These are phyloP conservation scores for Macrobrachium nipponense DNA, from an alignment of 1,140 invertebrate species.

Conservation along the genomic window DNA sequence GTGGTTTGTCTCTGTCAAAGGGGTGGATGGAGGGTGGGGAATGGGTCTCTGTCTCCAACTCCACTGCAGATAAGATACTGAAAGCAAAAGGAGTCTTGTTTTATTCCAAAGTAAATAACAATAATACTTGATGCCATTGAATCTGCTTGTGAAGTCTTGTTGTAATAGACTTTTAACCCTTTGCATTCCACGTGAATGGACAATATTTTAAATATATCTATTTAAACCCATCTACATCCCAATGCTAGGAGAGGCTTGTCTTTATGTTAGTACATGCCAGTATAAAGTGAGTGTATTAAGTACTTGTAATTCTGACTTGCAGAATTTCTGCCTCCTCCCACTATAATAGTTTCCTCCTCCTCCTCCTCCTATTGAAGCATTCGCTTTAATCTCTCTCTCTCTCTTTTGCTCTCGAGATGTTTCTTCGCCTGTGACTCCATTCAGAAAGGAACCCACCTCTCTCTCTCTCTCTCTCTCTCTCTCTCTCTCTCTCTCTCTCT, in stretches of 20 bases:
- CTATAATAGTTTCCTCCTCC: slow-evolving; percentile 12
- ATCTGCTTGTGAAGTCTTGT: too few species aligned
- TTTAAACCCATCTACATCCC: too few species aligned
- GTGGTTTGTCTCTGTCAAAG: not conserved
- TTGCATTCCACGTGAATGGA: too few species aligned
- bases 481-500: not conserved
- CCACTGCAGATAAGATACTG: not conserved
- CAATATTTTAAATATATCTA: too few species aligned
- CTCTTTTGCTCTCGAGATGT: not conserved
- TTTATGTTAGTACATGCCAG: too few species aligned
- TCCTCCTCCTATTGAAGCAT: not conserved
- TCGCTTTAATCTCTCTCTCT: not conserved
- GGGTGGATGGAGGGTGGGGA: not conserved
- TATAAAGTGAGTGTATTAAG: too few species aligned
- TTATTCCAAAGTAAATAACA: too few species aligned
- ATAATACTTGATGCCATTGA: too few species aligned
- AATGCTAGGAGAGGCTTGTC: too few species aligned
- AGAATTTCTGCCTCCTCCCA: not conserved
- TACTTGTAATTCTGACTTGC: too few species aligned
- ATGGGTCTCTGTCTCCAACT: not conserved
- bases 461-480: slow-evolving; percentile 2
- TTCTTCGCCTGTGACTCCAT: not conserved
- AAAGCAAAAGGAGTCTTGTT: too few species aligned
- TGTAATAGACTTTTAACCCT: too few species aligned
- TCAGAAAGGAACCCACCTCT: not conserved